These are phyloP conservation scores for Elgaria multicarinata DNA, from an alignment of 2,113 vertebrate species.

Conservation along the genomic window DNA sequence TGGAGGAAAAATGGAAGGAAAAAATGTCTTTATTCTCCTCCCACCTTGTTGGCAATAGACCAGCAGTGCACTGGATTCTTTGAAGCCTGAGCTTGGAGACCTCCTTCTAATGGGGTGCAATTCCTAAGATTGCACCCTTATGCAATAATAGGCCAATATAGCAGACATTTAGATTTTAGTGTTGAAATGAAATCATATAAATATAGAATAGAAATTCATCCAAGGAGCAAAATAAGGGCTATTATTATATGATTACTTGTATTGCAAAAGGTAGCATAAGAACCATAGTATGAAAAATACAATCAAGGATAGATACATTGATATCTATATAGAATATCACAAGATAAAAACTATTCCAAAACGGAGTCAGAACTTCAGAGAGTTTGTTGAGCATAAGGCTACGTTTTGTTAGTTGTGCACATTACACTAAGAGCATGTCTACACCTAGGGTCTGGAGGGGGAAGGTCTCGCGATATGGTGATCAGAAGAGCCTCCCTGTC, in stretches of 20 bases:
- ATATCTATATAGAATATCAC: background rate
- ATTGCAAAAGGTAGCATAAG: background rate
- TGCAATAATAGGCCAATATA: slow-evolving; percentile 27
- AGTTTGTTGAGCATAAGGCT: background rate
- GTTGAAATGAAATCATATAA: background rate
- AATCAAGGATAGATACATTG: background rate
- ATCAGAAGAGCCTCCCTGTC: too few species aligned
- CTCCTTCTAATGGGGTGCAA: too few species aligned
- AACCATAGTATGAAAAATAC: background rate
- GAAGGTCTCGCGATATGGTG: too few species aligned
- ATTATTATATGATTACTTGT: background rate
- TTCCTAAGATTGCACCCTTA: too few species aligned
- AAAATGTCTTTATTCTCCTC: too few species aligned
- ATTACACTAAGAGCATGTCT: background rate
- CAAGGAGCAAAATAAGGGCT: too few species aligned
- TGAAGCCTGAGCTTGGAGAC: too few species aligned
- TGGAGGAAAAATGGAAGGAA: too few species aligned
- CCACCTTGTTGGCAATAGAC: too few species aligned
- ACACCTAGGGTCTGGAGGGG: too few species aligned
- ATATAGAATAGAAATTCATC: background rate
- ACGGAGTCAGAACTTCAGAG: background rate
- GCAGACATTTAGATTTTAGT: background rate
- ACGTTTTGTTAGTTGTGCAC: background rate
- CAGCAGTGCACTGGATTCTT: too few species aligned
- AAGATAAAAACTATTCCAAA: background rate